phyloP scores from a whole-genome alignment of 2,888 invertebrate species.

The Zootermopsis nevadensis region DNA sequence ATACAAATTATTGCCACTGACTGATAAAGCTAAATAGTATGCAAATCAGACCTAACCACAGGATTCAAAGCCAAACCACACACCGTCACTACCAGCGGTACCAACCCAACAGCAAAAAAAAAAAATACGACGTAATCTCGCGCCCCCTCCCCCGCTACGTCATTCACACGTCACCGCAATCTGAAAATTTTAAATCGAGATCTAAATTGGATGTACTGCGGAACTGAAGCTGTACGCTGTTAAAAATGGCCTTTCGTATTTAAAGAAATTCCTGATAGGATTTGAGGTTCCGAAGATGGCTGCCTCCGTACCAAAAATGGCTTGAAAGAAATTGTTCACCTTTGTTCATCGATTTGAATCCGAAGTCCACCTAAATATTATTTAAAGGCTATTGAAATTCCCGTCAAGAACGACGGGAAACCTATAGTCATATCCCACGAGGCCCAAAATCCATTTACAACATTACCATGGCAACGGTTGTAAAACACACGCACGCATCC shows the following conservation, averaged over 20 bases:
- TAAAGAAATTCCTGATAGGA: not conserved
- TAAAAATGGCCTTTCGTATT: slow-evolving; percentile 29
- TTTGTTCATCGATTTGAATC: too few relatives aligned
- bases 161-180: slow-evolving; percentile 52
- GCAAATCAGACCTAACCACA: slow-evolving; percentile 46
- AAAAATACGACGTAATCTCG: slow-evolving; percentile 56
- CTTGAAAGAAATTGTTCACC: too few relatives aligned
- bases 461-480: too few relatives aligned
- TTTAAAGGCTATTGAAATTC: too few relatives aligned
- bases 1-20: slow-evolving; percentile 50
- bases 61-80: slow-evolving; percentile 42
- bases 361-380: too few relatives aligned
- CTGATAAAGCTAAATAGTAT: slow-evolving; percentile 51
- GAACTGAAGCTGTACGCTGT: slow-evolving; percentile 17
- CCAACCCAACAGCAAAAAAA: slow-evolving; percentile 2
- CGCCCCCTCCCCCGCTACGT: slow-evolving; percentile 58
- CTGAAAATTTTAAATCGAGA: slow-evolving; percentile 42
- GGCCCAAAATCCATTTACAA: too few relatives aligned
- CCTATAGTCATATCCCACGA: too few relatives aligned
- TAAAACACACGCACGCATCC: too few relatives aligned
- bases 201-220: slow-evolving; percentile 41
- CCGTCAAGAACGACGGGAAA: too few relatives aligned
- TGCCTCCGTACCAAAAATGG: too few relatives aligned
- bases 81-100: slow-evolving; percentile 31
- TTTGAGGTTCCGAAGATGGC: too few relatives aligned